A percentile compares a stretch with the other conserved stretches of the same genome.
phyloP scores from a whole-genome alignment of 2,797 vertebrate genomes.

The Notolepis coatsorum region DNA sequence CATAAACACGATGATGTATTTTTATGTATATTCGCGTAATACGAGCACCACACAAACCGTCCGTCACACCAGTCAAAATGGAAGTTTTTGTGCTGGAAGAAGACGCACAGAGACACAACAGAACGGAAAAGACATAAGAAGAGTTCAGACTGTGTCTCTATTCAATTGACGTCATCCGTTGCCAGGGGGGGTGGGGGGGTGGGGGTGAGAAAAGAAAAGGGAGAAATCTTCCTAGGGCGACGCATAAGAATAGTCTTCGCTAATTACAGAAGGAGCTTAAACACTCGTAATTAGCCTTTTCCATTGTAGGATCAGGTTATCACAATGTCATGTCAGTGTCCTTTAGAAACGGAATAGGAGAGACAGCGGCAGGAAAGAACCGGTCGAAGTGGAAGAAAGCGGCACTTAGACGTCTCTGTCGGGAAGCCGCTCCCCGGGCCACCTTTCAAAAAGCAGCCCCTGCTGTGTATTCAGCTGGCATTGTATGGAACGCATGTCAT shows the following conservation, averaged over 20 bases:
- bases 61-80: too few relatives aligned
- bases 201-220: conserved; percentile 12
- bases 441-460: conserved; percentile 18
- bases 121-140: too few relatives aligned
- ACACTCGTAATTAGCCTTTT: conserved; percentile 74
- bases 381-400: conserved; percentile 59
- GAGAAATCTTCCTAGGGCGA: conserved; percentile 57
- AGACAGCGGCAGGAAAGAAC: conserved; percentile 38
- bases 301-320: conserved; percentile 69
- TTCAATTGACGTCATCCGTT: too few relatives aligned
- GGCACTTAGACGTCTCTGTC: conserved; percentile 58
- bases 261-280: conserved; percentile 80
- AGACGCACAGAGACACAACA: too few relatives aligned
- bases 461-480: conserved; percentile 26
- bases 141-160: too few relatives aligned
- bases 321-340: conserved; percentile 66
- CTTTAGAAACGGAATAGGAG: conserved; percentile 61
- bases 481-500: conserved; percentile 40
- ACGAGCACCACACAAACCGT: too few relatives aligned
- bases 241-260: conserved; percentile 65
- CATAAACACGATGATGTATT: too few relatives aligned
- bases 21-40: too few relatives aligned
- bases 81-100: too few relatives aligned
- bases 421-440: conserved; percentile 60
- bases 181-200: too few relatives aligned